phyloP scores from a whole-genome alignment of 2,888 invertebrate species.

The Sphecodes monilicornis region DNA sequence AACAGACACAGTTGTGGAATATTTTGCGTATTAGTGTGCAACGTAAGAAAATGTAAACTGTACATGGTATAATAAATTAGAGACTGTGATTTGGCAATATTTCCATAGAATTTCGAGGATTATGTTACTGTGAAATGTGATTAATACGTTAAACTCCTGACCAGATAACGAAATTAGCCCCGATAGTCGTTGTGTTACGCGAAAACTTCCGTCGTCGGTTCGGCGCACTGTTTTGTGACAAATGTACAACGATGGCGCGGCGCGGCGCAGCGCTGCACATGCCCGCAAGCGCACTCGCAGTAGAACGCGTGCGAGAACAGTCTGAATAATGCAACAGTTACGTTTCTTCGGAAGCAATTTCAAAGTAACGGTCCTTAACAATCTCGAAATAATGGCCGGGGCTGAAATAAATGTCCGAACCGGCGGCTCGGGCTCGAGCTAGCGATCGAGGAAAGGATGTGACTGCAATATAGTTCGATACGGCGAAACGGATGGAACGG shows the following conservation, averaged over 20 bases:
- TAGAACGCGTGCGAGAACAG: background rate
- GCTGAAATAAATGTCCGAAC: conserved; percentile 25
- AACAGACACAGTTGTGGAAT: too few relatives aligned
- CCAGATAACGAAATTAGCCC: conserved; percentile 16
- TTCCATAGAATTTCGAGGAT: background rate
- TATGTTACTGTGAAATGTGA: background rate
- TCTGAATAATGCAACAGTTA: conserved; percentile 44
- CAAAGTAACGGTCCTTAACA: conserved; percentile 27
- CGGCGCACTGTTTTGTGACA: conserved; percentile 22
- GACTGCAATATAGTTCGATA: conserved; percentile 21
- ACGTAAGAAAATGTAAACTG: too few relatives aligned
- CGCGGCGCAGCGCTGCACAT: background rate
- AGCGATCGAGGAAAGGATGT: conserved; percentile 13
- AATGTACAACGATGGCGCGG: conserved; percentile 3
- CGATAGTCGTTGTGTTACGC: background rate
- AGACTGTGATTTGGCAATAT: background rate
- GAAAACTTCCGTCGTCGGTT: conserved; percentile 28
- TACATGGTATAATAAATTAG: too few relatives aligned
- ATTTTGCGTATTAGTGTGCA: too few relatives aligned
- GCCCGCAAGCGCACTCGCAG: background rate
- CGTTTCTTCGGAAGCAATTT: conserved; percentile 30
- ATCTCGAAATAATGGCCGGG: conserved; percentile 38
- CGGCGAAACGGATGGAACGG: conserved; percentile 6
- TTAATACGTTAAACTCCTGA: background rate
- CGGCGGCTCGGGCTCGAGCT: background rate